Evolutionary conservation across 1,140 invertebrate genomes (phyloP), one percentile per base, ranked within the genome.

Genomic region (Phocides pigmalion): DNA sequence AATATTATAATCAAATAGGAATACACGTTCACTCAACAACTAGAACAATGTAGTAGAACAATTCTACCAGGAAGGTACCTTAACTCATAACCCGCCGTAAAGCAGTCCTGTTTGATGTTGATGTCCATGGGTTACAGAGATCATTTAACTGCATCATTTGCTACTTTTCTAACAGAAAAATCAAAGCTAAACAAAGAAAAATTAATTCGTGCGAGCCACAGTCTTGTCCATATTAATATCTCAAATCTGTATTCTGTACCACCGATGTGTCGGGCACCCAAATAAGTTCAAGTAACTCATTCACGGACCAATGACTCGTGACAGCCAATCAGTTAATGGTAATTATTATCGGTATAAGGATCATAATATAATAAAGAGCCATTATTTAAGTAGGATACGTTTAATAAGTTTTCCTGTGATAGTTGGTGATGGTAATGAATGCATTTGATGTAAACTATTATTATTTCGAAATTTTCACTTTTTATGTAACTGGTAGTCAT

Each of bases 141-240:
- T n/a, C n/a, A n/a, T n/a, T n/a, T n/a, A n/a, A n/a, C n/a, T n/a
- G n/a, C n/a, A n/a, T n/a, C n/a, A n/a, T n/a, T n/a, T n/a, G 28
- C 28, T 8, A 11, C 0, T 32, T 32, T 11, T 32, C 2, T 32
- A 32, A 32, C n/a, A 20, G n/a, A 49, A 25, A 49, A 3, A 15
- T 25, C 35, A 12, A 49, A 49, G 11, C 42, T 46, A 9, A 1
- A 46, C 42, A 46, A 19, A 46, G 17, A n/a, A 46, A 20, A 46
- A n/a, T 46, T 20, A 46, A 46, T 20, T 46, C 12, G 20, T 25
- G 46, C 14, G 15, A 22, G n/a, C 15, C 20, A 42, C 14, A 25
- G 11, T 35, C 47, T 51, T 28, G 17, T 51, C 8, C 47, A 51
- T 51, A 51, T 51, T 51, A 51, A 51, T 51, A 51, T 51, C 47